Conservation (phyloP, 2,113 vertebrate genomes). For the Oxygymnocypris stewartii region DNA sequence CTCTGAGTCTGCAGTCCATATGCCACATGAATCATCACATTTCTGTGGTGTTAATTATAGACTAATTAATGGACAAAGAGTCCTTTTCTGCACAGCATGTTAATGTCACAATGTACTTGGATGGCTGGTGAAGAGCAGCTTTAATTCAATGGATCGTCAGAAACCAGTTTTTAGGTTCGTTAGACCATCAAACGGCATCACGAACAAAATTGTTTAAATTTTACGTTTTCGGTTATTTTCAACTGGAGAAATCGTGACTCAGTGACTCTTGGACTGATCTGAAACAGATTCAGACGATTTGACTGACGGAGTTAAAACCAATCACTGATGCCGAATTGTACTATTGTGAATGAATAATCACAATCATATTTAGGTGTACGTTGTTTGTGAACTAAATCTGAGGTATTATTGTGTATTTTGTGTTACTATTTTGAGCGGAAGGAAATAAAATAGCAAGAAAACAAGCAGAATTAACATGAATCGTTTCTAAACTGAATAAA, state of each 20-base stretch:
- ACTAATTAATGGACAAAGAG: not conserved
- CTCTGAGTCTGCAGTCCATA: slow-evolving; percentile 1
- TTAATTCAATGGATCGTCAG: not conserved
- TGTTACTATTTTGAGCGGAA: too few species aligned
- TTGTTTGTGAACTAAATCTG: too few species aligned
- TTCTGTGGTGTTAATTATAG: not conserved
- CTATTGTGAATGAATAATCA: too few species aligned
- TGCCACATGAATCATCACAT: slow-evolving; percentile 14
- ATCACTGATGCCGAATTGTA: too few species aligned
- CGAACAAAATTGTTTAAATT: too few species aligned
- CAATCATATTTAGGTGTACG: too few species aligned
- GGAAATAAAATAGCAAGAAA: too few species aligned
- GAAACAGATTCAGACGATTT: too few species aligned
- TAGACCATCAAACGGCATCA: not conserved
- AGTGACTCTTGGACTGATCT: too few species aligned
- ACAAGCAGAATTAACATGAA: not conserved
- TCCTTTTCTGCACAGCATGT: not conserved
- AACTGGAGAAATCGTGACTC: not conserved
- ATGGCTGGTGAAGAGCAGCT: not conserved
- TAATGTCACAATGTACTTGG: not conserved
- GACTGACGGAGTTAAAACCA: too few species aligned
- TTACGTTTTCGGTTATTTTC: not conserved
- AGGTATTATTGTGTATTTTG: too few species aligned
- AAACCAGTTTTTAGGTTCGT: not conserved
- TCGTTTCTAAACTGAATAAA: not conserved